Evolutionary conservation across 2,797 vertebrate species (phyloP).

Genomic region (Darevskia nairensis): DNA sequence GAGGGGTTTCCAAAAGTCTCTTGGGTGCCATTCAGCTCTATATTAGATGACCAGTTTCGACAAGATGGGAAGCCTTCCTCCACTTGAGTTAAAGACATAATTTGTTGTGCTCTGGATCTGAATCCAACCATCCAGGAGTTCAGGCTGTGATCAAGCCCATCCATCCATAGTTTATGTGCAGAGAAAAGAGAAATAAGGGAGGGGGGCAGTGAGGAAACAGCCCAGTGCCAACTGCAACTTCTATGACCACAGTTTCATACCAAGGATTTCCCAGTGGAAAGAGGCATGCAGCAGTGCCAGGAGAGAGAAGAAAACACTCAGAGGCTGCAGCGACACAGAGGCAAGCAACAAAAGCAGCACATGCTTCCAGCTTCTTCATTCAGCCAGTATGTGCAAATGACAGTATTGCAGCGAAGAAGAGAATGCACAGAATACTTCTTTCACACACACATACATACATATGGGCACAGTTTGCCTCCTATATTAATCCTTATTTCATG

Average conservation of each 20-base stretch:
- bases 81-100: constrained; percentile 83
- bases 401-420: constrained; percentile 1
- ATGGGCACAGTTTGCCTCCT: too few relatives aligned
- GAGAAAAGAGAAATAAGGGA: constrained; percentile 35
- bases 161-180: constrained; percentile 65
- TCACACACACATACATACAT: background rate
- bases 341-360: background rate
- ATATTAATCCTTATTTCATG: too few relatives aligned
- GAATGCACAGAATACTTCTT: background rate
- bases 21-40: constrained; percentile 80
- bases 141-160: constrained; percentile 58
- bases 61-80: constrained; percentile 73
- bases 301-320: background rate
- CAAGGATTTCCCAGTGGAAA: constrained; percentile 37
- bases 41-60: constrained; percentile 80
- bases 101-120: constrained; percentile 53
- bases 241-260: constrained; percentile 36
- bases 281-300: constrained; percentile 28
- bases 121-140: constrained; percentile 53
- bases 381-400: constrained; percentile 33
- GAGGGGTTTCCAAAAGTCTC: constrained; percentile 74
- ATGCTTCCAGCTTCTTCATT: constrained; percentile 45
- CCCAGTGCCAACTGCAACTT: constrained; percentile 74
- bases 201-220: constrained; percentile 68
- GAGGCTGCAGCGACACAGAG: constrained; percentile 42